These are phyloP conservation scores for Cinclus cinclus DNA, from an alignment of 2,113 vertebrate genomes.

Conservation along the genomic window DNA sequence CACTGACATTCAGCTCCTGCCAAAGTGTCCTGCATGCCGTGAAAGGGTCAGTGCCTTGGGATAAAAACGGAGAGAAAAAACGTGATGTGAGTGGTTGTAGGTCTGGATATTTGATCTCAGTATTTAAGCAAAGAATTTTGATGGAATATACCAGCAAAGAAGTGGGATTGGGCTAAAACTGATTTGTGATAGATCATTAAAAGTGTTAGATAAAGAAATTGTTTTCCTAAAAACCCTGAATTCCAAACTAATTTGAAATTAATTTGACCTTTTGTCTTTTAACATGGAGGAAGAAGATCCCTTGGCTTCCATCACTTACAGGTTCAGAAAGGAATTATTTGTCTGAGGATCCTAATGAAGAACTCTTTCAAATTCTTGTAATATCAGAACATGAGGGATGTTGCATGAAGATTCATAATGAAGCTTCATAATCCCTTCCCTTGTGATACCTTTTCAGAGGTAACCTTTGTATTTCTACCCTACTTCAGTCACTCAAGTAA, in stretches of 20 bases:
- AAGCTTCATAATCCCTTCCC: background rate
- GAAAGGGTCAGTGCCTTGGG: background rate
- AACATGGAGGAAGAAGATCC: background rate
- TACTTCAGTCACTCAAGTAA: background rate
- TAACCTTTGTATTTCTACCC: background rate
- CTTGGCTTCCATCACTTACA: background rate
- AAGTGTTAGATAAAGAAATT: background rate
- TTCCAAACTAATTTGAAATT: background rate
- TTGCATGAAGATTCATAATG: background rate
- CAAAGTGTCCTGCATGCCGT: background rate
- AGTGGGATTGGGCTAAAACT: background rate
- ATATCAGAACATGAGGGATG: background rate
- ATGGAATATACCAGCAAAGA: background rate
- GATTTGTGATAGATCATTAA: background rate
- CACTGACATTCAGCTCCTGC: background rate
- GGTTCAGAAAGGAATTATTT: background rate
- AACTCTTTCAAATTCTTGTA: background rate
- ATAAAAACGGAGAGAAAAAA: background rate
- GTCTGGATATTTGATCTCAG: background rate
- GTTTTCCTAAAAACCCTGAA: background rate
- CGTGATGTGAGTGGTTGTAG: background rate
- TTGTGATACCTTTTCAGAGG: background rate
- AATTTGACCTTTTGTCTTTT: background rate
- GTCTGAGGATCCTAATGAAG: background rate
- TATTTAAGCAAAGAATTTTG: background rate